Evolutionary conservation across 2,888 invertebrate genomes (phyloP).

Genomic region (Cheilosia grossa): DNA sequence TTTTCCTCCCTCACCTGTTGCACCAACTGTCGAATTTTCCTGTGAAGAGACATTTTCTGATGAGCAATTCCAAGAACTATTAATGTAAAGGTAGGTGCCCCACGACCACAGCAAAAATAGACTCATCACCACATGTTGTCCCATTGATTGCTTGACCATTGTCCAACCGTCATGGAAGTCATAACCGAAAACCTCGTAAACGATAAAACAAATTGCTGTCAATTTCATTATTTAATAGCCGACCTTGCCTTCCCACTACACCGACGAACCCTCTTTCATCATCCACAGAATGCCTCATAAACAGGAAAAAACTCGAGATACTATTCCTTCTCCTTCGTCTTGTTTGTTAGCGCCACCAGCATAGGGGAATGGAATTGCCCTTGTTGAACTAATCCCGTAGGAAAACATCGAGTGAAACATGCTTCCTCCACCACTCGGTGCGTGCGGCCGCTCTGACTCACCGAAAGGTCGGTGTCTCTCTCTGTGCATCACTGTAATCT

Average conservation of each 20-base stretch:
- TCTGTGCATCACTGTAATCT: constrained; percentile 23
- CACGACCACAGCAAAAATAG: constrained; percentile 35
- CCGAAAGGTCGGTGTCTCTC: not conserved
- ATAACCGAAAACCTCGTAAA: constrained; percentile 47
- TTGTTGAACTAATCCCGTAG: constrained; percentile 34
- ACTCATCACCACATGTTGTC: constrained; percentile 69
- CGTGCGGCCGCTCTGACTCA: not conserved
- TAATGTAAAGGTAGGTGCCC: not conserved
- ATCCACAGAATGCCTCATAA: constrained; percentile 54
- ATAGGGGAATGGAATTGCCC: constrained; percentile 37
- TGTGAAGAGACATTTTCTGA: not conserved
- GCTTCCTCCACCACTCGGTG: constrained; percentile 13
- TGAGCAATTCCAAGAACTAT: too few species aligned
- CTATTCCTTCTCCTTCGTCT: constrained; percentile 19
- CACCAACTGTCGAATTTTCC: not conserved
- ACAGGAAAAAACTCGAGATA: constrained; percentile 53
- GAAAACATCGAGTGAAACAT: constrained; percentile 46
- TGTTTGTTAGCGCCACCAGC: constrained; percentile 68
- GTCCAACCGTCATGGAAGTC: constrained; percentile 16
- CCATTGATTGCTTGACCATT: constrained; percentile 60
- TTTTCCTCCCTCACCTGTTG: not conserved
- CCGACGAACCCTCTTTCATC: constrained; percentile 54
- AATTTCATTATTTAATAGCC: constrained; percentile 70
- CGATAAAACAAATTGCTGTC: constrained; percentile 73
- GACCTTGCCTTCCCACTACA: constrained; percentile 61